Evolutionary conservation across 1,140 invertebrate genomes (phyloP).

Genomic region (Oryctes rhinoceros): DNA sequence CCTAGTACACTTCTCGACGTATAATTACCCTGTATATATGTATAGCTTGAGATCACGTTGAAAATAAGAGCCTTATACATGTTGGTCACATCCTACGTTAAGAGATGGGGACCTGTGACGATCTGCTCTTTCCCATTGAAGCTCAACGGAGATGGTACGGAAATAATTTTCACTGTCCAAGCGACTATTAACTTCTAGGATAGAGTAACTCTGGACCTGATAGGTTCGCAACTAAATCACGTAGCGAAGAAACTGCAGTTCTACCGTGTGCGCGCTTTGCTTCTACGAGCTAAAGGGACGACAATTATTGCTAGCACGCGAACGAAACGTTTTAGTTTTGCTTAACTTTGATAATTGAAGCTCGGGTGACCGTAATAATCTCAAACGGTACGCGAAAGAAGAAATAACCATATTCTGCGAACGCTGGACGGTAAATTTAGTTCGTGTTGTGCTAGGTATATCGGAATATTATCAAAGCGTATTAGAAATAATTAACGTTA

Average conservation of each 20-base stretch:
- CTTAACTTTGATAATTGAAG: constrained; percentile 27
- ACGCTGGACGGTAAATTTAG: too few relatives aligned
- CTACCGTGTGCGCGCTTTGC: neutral
- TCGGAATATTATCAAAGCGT: too few relatives aligned
- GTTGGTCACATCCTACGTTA: neutral
- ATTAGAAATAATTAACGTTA: too few relatives aligned
- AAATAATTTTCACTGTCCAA: constrained; percentile 21
- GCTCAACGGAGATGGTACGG: neutral
- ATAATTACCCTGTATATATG: too few relatives aligned
- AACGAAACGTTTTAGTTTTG: neutral
- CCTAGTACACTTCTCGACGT: too few relatives aligned
- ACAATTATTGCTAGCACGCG: neutral
- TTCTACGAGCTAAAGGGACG: neutral
- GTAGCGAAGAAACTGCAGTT: constrained; percentile 32
- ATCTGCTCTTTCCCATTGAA: neutral
- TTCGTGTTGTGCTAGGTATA: too few relatives aligned
- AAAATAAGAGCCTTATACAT: neutral
- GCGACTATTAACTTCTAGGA: neutral
- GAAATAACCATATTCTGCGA: too few relatives aligned
- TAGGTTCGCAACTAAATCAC: neutral
- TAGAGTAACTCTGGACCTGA: neutral
- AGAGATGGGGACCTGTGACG: neutral
- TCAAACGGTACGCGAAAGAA: neutral
- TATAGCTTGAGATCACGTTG: too few relatives aligned
- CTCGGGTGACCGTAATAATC: neutral